These are phyloP conservation scores for Cheilosia grossa DNA, from an alignment of 2,888 invertebrate genomes.

Conservation along the genomic window DNA sequence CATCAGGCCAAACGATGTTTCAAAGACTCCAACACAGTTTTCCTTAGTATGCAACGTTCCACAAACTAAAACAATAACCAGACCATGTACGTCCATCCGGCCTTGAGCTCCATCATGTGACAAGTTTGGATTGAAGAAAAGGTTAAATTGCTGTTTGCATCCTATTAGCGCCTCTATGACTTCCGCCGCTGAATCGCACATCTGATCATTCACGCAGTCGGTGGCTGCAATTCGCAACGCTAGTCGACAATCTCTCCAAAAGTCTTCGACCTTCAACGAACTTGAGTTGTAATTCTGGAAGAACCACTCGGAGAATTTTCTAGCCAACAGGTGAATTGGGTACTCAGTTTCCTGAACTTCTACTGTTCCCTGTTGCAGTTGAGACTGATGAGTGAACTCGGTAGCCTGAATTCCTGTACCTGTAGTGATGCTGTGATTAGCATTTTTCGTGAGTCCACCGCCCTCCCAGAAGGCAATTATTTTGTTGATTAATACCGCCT, in stretches of 20 bases:
- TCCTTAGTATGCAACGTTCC: conserved; percentile 86
- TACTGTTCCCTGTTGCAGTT: not conserved
- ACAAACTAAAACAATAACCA: conserved; percentile 86
- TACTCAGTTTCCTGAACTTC: conserved; percentile 73
- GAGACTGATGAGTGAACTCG: not conserved
- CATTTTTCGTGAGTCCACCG: conserved; percentile 11
- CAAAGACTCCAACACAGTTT: conserved; percentile 86
- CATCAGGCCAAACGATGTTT: conserved; percentile 86
- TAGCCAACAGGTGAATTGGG: conserved; percentile 84
- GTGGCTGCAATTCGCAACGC: conserved; percentile 77
- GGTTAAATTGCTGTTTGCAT: conserved; percentile 82
- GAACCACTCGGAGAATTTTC: conserved; percentile 86
- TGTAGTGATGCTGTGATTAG: not conserved
- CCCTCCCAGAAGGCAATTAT: conserved; percentile 83
- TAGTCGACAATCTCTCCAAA: conserved; percentile 84
- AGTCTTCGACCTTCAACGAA: conserved; percentile 84
- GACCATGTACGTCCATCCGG: conserved; percentile 86
- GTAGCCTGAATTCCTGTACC: not conserved
- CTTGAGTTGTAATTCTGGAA: conserved; percentile 83
- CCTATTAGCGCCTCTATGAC: conserved; percentile 82
- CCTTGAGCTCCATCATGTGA: conserved; percentile 85
- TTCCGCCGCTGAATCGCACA: conserved; percentile 75
- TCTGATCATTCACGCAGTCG: conserved; percentile 75
- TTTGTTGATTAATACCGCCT: conserved; percentile 83
- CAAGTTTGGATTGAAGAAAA: conserved; percentile 86